Evolutionary conservation across 2,797 vertebrate species (phyloP), one percentile per base, ranked within the genome.

Genomic region (Orientallactaga sibirica): DNA sequence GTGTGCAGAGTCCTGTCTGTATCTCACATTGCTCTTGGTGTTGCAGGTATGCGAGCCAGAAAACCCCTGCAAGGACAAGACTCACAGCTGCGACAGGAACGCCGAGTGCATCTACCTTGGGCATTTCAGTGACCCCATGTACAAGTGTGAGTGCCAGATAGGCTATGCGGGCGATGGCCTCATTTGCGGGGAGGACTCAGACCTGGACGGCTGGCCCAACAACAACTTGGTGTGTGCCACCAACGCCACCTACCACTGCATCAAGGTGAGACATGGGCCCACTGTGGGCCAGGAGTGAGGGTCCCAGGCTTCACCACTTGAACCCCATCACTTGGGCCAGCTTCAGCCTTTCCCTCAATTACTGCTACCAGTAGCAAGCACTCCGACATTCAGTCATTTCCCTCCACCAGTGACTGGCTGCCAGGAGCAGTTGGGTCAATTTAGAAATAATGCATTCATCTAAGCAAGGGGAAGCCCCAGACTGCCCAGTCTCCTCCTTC

Each of bases 141-240:
- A 99, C 98, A 99, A 99, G 97, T 99, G 99, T 43, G 99, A 99
- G 96, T 99, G 99, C 93, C 98, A 98, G 93, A 99, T 99, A 0
- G 99, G 99, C 77, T 99, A 99, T 1, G 99, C 99, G 5, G 99
- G 99, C 0, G 99, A 99, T 14, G 99, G 99, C 74, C 98, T 98
- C 96, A 98, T 99, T 96, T 99, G 99, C 22, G 99, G 99, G 8
- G 99, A 99, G 96, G 99, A 99, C 97, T 99, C 99, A 0, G 99
- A 99, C 97, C 98, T 99, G 98, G 99, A 99, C 48, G 99, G 99
- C n/a, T 99, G 99, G 99, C 99, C 99, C 92, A 99, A 99, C 98
- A 98, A 98, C 76, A 99, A 99, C 97, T 98, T 99, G 76, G 98
- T 99, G 95, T 99, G 99, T 87, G 98, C 98, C 73, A 98, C 99